Evolutionary conservation across 2,113 vertebrate genomes (phyloP).

Genomic region (Xerus inauris): DNA sequence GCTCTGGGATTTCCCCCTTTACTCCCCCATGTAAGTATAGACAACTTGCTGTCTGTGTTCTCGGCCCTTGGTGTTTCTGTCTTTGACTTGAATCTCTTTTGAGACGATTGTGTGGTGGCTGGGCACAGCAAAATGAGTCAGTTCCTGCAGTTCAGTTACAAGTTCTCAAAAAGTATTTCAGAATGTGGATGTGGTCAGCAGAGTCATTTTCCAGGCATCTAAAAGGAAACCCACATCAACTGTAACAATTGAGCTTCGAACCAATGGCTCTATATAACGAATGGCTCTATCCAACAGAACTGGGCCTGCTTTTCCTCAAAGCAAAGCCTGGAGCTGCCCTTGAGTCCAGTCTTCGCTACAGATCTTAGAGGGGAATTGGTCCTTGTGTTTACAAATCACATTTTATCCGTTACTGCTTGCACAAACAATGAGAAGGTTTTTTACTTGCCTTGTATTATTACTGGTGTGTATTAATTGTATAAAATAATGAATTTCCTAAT

Average conservation of each 20-base stretch:
- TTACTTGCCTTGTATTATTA: neutral
- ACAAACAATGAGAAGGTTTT: neutral
- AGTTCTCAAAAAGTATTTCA: slow-evolving; percentile 91
- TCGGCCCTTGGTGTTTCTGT: slow-evolving; percentile 76
- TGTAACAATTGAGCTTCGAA: slow-evolving; percentile 91
- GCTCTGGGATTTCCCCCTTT: slow-evolving; percentile 28
- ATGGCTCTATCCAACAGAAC: slow-evolving; percentile 80
- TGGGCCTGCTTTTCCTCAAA: slow-evolving; percentile 70
- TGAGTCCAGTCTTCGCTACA: neutral
- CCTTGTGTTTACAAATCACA: neutral
- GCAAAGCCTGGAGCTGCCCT: slow-evolving; percentile 28
- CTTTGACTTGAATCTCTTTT: slow-evolving; percentile 76
- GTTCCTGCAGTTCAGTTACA: slow-evolving; percentile 94
- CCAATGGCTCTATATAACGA: slow-evolving; percentile 82
- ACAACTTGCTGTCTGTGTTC: slow-evolving; percentile 40
- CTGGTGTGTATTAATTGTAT: neutral
- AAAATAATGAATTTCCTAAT: neutral
- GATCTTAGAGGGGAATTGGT: neutral
- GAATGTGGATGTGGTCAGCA: slow-evolving; percentile 98
- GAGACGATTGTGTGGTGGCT: slow-evolving; percentile 84
- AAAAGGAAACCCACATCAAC: slow-evolving; percentile 99
- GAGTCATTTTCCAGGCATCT: slow-evolving; percentile 98
- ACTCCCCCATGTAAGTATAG: slow-evolving; percentile 22
- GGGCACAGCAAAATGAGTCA: slow-evolving; percentile 92
- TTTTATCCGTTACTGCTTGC: neutral